Evolutionary conservation across 2,797 vertebrate genomes (phyloP), one percentile per base, ranked within the genome.

Genomic region (Stomatorhinus walkeri): DNA sequence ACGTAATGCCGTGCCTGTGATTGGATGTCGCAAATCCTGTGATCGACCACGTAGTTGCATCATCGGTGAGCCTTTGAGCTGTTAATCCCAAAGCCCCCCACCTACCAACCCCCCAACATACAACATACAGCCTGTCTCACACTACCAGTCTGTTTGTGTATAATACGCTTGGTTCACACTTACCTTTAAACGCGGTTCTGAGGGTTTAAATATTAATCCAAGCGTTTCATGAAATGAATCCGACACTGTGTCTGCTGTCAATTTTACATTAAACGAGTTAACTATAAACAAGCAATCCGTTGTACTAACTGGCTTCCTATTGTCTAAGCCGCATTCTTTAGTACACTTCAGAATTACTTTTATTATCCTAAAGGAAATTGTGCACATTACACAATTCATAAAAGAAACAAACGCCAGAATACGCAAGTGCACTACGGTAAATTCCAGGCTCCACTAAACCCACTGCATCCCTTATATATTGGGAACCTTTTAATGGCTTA

Each of bases 121-220:
- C 4, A 36, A 86, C 84, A 84, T 84, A 51, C 85, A 56, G 85
- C 14, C 56, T 46, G 32, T 64, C 22, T 48, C 7, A 36, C 86
- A 87, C 40, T 61, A 22, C 19, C n/a, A 10, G 86, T 64, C 19
- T 24, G 86, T 64, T 9, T 24, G 22, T 22, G 40, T 87, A 32
- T 61, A 64, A 64, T 48, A 16, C 3, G 36, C 10, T 12, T 68
- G 56, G n/a, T 28, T 68, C 56, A 68, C 12, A 87, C 56, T 32
- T 64, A 64, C 36, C 40, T 43, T 87, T 43, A 87, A 87, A 48
- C 22, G 22, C 22, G 48, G 14, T 52, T 76, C 64, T n/a, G 49
- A 49, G 40, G 36, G 52, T 89, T 54, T 89, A 49, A 51, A 89
- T 89, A 40, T 72, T 87, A 89, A 89, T 87, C 89, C 89, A 46